These are phyloP conservation scores for Calliphora vicina DNA, from an alignment of 1,140 invertebrate genomes.

Conservation along the genomic window DNA sequence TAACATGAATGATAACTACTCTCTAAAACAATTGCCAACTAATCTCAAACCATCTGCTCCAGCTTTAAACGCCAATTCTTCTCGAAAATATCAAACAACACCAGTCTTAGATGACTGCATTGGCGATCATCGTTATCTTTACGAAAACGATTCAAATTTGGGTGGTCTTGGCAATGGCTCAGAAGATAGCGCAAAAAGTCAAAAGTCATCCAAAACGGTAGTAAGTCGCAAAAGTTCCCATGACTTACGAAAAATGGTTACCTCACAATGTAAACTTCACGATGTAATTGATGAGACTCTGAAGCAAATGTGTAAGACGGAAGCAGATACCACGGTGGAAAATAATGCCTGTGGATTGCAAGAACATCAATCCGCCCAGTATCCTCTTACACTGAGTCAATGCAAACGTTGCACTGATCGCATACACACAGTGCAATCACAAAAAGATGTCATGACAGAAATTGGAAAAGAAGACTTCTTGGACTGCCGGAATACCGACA, in stretches of 20 bases:
- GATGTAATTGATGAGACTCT: slow-evolving; percentile 39
- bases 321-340: background rate
- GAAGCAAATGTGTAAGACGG: slow-evolving; percentile 18
- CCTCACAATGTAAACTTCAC: slow-evolving; percentile 48
- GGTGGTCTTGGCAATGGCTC: slow-evolving; percentile 12
- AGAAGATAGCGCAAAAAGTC: slow-evolving; percentile 35
- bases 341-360: background rate
- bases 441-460: slow-evolving; percentile 36
- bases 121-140: slow-evolving; percentile 6
- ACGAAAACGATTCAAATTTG: slow-evolving; percentile 36
- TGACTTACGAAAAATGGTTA: slow-evolving; percentile 45
- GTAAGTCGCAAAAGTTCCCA: slow-evolving; percentile 49
- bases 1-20: background rate
- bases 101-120: background rate
- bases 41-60: background rate
- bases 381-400: background rate
- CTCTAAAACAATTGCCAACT: background rate
- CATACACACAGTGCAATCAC: background rate
- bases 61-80: background rate
- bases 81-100: slow-evolving; percentile 16
- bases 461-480: slow-evolving; percentile 34
- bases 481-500: slow-evolving; percentile 19
- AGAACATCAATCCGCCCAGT: background rate
- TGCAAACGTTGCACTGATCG: slow-evolving; percentile 37
- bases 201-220: slow-evolving; percentile 40